Conservation (phyloP, 64 coral and sea anemone species). For the Dendronephthya gigantea region DNA sequence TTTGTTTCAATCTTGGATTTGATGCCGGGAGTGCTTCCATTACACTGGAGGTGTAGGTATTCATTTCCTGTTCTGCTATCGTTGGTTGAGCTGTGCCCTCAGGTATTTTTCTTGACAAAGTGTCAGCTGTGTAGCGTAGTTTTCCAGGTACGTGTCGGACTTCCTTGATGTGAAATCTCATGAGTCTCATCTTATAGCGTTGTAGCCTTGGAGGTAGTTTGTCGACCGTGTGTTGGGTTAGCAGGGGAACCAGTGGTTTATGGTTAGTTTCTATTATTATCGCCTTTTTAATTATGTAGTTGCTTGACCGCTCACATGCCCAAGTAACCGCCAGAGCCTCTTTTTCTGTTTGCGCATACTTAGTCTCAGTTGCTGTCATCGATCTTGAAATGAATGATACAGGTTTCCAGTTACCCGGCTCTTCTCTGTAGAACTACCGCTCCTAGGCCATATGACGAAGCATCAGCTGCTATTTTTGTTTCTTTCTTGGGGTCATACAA, state of each 20-base stretch:
- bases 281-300: conserved; percentile 30
- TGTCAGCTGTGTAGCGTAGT: conserved; percentile 23
- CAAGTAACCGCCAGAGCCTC: conserved; percentile 31
- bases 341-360: conserved; percentile 44
- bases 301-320: conserved; percentile 38
- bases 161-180: conserved; percentile 33
- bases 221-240: too few relatives aligned
- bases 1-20: neutral
- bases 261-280: conserved; percentile 26
- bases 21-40: conserved; percentile 6
- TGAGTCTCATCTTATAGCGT: conserved; percentile 26
- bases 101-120: conserved; percentile 13
- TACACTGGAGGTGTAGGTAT: conserved; percentile 24
- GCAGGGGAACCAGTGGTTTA: conserved; percentile 26
- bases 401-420: conserved; percentile 21
- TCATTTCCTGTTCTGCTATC: conserved; percentile 19
- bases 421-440: conserved; percentile 27
- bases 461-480: conserved; percentile 38
- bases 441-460: conserved; percentile 37
- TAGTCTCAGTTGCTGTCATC: conserved; percentile 36
- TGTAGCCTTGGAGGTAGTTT: too few relatives aligned
- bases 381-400: conserved; percentile 40
- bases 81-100: neutral
- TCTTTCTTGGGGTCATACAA: conserved; percentile 23
- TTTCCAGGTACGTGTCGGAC: conserved; percentile 5